These are phyloP conservation scores for Zaprionus capensis DNA, from an alignment of 1,140 invertebrate genomes.

Conservation along the genomic window DNA sequence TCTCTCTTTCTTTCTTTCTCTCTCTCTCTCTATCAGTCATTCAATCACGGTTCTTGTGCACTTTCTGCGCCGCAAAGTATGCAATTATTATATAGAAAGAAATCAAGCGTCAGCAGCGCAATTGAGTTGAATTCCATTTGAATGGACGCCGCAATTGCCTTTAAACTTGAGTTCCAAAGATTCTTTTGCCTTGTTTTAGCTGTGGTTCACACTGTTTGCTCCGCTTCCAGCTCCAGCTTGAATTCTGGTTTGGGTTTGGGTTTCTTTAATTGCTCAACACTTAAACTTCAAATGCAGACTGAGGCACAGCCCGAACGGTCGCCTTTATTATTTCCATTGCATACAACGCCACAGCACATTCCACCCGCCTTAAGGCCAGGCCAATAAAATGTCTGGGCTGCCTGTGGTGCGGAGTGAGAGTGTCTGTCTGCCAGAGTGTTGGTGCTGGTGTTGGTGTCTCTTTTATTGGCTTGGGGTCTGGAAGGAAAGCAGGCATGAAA, in stretches of 20 bases:
- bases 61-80: conserved; percentile 57
- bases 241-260: conserved; percentile 34
- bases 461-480: conserved; percentile 46
- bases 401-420: not conserved
- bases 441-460: conserved; percentile 13
- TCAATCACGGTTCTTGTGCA: conserved; percentile 13
- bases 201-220: conserved; percentile 16
- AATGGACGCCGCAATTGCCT: conserved; percentile 66
- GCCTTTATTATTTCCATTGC: conserved; percentile 67
- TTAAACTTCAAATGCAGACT: conserved; percentile 62
- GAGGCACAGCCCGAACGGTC: conserved; percentile 6
- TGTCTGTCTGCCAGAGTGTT: not conserved
- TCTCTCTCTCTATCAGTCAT: not conserved
- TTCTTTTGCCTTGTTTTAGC: conserved; percentile 43
- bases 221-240: not conserved
- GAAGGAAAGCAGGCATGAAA: conserved; percentile 24
- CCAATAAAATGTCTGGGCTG: conserved; percentile 67
- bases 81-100: conserved; percentile 77
- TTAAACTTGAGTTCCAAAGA: conserved; percentile 70
- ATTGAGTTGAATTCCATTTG: conserved; percentile 54
- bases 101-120: conserved; percentile 48
- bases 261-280: conserved; percentile 71
- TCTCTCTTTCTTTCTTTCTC: not conserved
- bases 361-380: conserved; percentile 37
- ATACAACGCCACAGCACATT: conserved; percentile 19